Evolutionary conservation across 1,140 invertebrate genomes (phyloP).

Genomic region (Drosophila repleta): DNA sequence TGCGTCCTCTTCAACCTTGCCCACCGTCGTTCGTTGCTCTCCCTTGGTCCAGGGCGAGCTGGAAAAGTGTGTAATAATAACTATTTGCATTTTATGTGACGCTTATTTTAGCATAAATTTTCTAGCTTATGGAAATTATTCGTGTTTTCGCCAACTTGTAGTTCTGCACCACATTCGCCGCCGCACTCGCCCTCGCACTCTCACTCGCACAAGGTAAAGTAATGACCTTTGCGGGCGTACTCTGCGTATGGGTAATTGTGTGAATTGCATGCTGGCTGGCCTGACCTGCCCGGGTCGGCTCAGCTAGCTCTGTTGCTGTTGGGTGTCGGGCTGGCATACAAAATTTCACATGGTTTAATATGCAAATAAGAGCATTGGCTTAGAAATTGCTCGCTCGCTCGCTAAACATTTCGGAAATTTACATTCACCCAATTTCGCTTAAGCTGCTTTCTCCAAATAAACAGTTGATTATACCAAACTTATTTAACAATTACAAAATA

Average conservation of each 20-base stretch:
- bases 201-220: slow-evolving; percentile 56
- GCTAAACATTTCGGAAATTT: slow-evolving; percentile 27
- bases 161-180: slow-evolving; percentile 15
- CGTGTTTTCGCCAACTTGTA: slow-evolving; percentile 58
- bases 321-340: slow-evolving; percentile 10
- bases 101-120: slow-evolving; percentile 82
- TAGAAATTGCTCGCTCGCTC: slow-evolving; percentile 35
- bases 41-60: neutral
- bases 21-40: neutral
- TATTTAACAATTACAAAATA: slow-evolving; percentile 31
- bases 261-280: slow-evolving; percentile 49
- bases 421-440: slow-evolving; percentile 26
- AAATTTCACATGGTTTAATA: slow-evolving; percentile 32
- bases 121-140: slow-evolving; percentile 78
- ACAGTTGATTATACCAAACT: slow-evolving; percentile 21
- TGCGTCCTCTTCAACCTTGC: neutral
- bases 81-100: slow-evolving; percentile 81
- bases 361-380: slow-evolving; percentile 32
- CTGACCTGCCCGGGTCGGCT: slow-evolving; percentile 2
- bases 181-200: slow-evolving; percentile 5
- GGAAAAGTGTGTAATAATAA: slow-evolving; percentile 78
- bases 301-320: too few relatives aligned
- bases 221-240: slow-evolving; percentile 69
- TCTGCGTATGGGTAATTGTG: slow-evolving; percentile 75
- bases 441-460: slow-evolving; percentile 8